These are phyloP conservation scores for Caenorhabditis sinica DNA, from an alignment of 2,888 invertebrate species.

Conservation along the genomic window DNA sequence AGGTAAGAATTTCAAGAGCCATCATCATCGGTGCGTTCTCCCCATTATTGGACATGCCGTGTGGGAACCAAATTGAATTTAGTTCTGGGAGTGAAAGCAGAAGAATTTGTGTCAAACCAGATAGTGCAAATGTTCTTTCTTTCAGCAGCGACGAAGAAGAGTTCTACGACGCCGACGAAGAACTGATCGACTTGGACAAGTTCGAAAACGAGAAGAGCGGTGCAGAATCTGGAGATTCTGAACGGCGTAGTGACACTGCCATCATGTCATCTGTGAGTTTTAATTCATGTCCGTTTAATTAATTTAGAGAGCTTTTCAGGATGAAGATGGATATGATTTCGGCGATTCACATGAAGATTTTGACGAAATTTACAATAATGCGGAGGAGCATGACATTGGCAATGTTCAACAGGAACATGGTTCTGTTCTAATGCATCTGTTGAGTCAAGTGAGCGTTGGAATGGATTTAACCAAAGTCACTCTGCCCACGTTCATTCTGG, in stretches of 20 bases:
- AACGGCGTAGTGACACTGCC: constrained; percentile 19
- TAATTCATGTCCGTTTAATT: not conserved
- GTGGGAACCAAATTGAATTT: constrained; percentile 51
- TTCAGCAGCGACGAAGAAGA: constrained; percentile 86
- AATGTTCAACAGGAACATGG: constrained; percentile 96
- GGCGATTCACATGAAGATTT: constrained; percentile 85
- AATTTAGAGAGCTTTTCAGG: constrained; percentile 12
- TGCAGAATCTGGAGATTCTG: constrained; percentile 43
- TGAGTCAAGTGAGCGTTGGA: constrained; percentile 95
- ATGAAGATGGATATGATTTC: constrained; percentile 72
- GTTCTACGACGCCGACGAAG: constrained; percentile 80
- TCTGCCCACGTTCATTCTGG: constrained; percentile 97
- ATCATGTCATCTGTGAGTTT: constrained; percentile 56
- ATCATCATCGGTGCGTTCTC: constrained; percentile 14
- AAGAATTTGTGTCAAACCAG: not conserved
- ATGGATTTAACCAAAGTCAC: constrained; percentile 99
- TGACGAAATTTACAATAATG: constrained; percentile 85
- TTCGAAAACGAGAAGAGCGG: constrained; percentile 58
- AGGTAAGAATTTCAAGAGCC: constrained; percentile 38
- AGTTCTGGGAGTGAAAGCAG: constrained; percentile 29
- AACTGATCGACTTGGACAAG: constrained; percentile 72
- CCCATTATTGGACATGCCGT: constrained; percentile 12
- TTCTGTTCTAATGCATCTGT: constrained; percentile 95
- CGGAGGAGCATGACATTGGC: constrained; percentile 80
- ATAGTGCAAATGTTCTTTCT: constrained; percentile 48